These are phyloP conservation scores for Polyploca ridens DNA, from an alignment of 2,888 invertebrate genomes.

Conservation along the genomic window DNA sequence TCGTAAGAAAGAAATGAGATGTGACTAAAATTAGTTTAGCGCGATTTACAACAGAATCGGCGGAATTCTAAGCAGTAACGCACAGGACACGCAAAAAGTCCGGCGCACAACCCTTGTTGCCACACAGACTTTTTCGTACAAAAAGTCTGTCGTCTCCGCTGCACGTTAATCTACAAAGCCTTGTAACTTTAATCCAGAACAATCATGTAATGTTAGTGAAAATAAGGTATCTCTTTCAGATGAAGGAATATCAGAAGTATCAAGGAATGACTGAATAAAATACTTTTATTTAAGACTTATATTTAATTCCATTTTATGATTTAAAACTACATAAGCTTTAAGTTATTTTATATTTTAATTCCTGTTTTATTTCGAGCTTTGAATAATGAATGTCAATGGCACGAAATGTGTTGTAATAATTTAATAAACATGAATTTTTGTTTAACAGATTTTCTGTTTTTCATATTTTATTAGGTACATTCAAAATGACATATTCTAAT, in stretches of 20 bases:
- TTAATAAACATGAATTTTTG: constrained; percentile 1
- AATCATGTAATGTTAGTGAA: neutral
- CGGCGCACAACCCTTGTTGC: too few species aligned
- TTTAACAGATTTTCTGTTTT: neutral
- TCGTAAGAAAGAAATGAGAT: too few species aligned
- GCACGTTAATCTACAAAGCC: too few species aligned
- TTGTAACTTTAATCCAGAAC: neutral
- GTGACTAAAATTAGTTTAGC: too few species aligned
- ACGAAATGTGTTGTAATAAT: constrained; percentile 17
- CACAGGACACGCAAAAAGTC: too few species aligned
- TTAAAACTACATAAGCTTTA: constrained; percentile 2
- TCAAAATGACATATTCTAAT: constrained; percentile 2
- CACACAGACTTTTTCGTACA: too few species aligned
- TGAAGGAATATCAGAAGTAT: neutral
- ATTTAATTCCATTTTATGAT: constrained; percentile 3
- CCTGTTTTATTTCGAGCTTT: constrained; percentile 11
- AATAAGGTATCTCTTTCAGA: neutral
- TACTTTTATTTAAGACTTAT: constrained; percentile 16
- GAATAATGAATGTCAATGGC: constrained; percentile 11
- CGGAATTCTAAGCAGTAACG: too few species aligned
- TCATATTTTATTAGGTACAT: neutral
- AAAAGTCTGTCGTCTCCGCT: too few species aligned
- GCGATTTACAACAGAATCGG: too few species aligned
- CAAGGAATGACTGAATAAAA: constrained; percentile 21
- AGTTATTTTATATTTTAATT: constrained; percentile 1